Percentiles rank a stretch among this genome's conserved stretches.
Conservation (phyloP, 2,888 invertebrate species). For the Hecatera dysodea region DNA sequence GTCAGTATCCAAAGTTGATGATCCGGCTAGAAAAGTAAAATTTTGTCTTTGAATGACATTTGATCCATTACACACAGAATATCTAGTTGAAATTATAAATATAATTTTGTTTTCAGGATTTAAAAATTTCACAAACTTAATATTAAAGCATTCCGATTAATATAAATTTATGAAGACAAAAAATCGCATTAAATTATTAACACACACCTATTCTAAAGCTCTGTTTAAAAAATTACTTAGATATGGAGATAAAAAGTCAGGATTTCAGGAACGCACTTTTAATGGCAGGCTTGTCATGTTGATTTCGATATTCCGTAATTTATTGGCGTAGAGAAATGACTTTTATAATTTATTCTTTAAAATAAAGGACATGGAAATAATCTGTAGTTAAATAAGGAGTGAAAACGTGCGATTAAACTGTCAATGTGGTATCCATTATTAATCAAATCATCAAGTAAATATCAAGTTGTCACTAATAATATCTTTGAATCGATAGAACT, state of each 20-base stretch:
- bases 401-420: slow-evolving; percentile 31
- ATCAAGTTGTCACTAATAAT: slow-evolving; percentile 71
- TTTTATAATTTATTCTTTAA: slow-evolving; percentile 59
- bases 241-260: slow-evolving; percentile 1
- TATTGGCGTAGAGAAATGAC: slow-evolving; percentile 66
- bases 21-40: background rate
- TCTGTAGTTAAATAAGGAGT: slow-evolving; percentile 34
- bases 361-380: slow-evolving; percentile 49
- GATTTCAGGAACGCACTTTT: slow-evolving; percentile 73
- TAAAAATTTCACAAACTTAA: background rate
- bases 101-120: background rate
- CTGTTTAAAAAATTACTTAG: background rate
- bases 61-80: slow-evolving; percentile 35
- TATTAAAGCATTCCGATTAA: no score
- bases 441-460: slow-evolving; percentile 59
- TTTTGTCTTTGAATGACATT: slow-evolving; percentile 39
- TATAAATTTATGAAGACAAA: background rate
- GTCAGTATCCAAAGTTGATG: background rate
- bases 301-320: slow-evolving; percentile 77
- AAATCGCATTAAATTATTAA: no score
- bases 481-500: slow-evolving; percentile 85
- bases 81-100: background rate
- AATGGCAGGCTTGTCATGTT: slow-evolving; percentile 87
- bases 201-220: fast-evolving
- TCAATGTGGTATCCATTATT: slow-evolving; percentile 31